Conservation (phyloP, 2,888 invertebrate genomes). For the Parnassius smintheus region DNA sequence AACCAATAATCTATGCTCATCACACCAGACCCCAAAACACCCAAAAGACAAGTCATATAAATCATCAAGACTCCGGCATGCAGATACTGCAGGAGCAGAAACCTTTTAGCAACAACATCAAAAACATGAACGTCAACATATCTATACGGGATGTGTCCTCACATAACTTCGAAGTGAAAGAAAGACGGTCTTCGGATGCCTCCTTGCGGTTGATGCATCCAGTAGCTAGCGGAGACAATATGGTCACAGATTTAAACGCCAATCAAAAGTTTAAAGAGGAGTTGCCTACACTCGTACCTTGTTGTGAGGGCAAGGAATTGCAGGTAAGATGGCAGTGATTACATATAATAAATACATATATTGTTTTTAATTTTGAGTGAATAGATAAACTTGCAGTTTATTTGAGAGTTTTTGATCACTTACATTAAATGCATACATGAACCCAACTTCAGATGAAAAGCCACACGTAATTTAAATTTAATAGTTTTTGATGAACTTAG, state of each 20-base stretch:
- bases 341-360: too few relatives aligned
- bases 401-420: too few relatives aligned
- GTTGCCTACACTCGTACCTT: slow-evolving; percentile 63
- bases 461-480: too few relatives aligned
- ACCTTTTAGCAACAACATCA: slow-evolving; percentile 42
- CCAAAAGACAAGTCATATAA: slow-evolving; percentile 23
- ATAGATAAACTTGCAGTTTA: too few relatives aligned
- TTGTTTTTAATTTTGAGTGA: too few relatives aligned
- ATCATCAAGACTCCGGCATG: slow-evolving; percentile 45
- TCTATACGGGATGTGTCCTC: slow-evolving; percentile 43
- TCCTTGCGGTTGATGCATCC: slow-evolving; percentile 67
- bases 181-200: slow-evolving; percentile 59
- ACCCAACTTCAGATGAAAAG: too few relatives aligned
- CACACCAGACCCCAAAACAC: slow-evolving; percentile 17
- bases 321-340: slow-evolving; percentile 41
- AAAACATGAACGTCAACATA: slow-evolving; percentile 47
- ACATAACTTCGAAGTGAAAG: slow-evolving; percentile 60
- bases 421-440: too few relatives aligned
- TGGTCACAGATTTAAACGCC: slow-evolving; percentile 57
- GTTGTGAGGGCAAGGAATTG: slow-evolving; percentile 70
- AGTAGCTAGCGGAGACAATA: slow-evolving; percentile 73
- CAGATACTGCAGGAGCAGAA: slow-evolving; percentile 63
- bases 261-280: slow-evolving; percentile 66
- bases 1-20: background rate
- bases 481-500: too few relatives aligned